phyloP scores from a whole-genome alignment of 2,888 invertebrate species.

The Luffia ferchaultella region DNA sequence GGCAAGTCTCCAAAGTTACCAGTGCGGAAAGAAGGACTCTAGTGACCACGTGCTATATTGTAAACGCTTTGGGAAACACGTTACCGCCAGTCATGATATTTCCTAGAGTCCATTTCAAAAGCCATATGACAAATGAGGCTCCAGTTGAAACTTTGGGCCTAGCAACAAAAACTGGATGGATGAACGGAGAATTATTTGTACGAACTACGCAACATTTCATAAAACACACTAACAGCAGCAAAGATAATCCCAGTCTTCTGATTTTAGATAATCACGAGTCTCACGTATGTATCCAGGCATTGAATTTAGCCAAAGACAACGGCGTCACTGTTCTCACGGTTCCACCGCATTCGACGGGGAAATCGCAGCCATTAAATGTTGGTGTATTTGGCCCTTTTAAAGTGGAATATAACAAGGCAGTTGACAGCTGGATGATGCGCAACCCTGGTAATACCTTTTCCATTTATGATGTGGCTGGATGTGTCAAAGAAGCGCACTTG shows the following conservation, averaged over 20 bases:
- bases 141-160: constrained; percentile 30
- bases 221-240: constrained; percentile 1
- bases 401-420: background rate
- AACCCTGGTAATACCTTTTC: constrained; percentile 26
- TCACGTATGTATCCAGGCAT: background rate
- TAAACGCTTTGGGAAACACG: constrained; percentile 18
- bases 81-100: constrained; percentile 24
- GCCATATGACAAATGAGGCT: constrained; percentile 23
- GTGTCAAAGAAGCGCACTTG: constrained; percentile 20
- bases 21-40: constrained; percentile 9
- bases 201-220: constrained; percentile 28
- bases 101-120: constrained; percentile 18
- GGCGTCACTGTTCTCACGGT: constrained; percentile 1
- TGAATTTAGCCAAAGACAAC: constrained; percentile 1
- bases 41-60: constrained; percentile 21
- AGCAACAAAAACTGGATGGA: constrained; percentile 28
- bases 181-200: constrained; percentile 26
- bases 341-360: constrained; percentile 1
- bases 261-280: constrained; percentile 2
- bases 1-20: constrained; percentile 10
- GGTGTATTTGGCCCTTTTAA: background rate
- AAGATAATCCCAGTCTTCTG: background rate
- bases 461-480: constrained; percentile 28
- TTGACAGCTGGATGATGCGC: constrained; percentile 23
- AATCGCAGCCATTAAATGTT: constrained; percentile 1